Conservation (phyloP, 2,888 invertebrate species). For the Catocala sponsa region DNA sequence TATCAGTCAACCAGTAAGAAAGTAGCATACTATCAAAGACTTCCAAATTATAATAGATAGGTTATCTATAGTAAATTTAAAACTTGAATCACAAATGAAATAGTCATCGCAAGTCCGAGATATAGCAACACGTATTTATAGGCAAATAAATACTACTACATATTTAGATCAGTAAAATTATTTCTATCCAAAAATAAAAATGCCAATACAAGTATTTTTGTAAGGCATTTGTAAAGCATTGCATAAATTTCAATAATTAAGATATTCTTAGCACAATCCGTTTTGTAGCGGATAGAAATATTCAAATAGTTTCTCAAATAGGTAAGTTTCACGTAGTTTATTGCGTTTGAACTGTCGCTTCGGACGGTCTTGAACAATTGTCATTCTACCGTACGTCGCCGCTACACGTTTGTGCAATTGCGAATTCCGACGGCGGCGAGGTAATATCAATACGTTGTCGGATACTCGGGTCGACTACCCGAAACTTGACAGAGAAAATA, state of each 20-base stretch:
- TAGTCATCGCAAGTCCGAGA: too few species aligned
- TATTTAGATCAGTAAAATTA: too few species aligned
- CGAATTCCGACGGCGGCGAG: conserved; percentile 59
- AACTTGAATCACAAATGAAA: too few species aligned
- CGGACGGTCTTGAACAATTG: conserved; percentile 56
- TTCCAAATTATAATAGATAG: too few species aligned
- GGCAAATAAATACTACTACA: too few species aligned
- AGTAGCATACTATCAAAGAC: too few species aligned
- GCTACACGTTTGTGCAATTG: conserved; percentile 59
- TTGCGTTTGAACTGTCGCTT: conserved; percentile 57
- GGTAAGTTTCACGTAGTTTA: conserved; percentile 58
- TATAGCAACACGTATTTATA: too few species aligned
- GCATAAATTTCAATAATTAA: conserved; percentile 28
- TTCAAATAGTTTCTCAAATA: conserved; percentile 49
- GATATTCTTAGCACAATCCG: conserved; percentile 32
- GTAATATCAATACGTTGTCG: conserved; percentile 63
- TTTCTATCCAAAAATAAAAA: too few species aligned
- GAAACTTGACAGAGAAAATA: conserved; percentile 46
- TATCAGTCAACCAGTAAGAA: too few species aligned
- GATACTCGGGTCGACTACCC: conserved; percentile 40
- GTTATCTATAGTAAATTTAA: too few species aligned
- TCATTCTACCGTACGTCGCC: conserved; percentile 53
- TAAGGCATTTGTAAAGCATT: too few species aligned
- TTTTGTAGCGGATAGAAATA: conserved; percentile 36
- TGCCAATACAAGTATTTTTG: too few species aligned